Evolutionary conservation across 2,888 invertebrate species (phyloP).

Genomic region (Lasioglossum leucozonium): DNA sequence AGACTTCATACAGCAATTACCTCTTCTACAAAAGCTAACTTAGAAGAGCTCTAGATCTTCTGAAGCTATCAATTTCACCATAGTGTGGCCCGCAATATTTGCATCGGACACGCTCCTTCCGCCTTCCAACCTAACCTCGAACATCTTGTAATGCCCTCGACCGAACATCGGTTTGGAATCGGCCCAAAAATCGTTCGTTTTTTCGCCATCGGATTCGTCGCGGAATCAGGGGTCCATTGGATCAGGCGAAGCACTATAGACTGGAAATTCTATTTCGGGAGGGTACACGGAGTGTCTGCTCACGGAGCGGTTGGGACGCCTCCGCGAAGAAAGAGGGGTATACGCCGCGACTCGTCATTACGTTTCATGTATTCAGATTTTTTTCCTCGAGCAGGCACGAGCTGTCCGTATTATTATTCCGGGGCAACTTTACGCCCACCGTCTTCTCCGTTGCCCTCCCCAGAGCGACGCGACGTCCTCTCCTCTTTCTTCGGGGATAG

Average conservation of each 20-base stretch:
- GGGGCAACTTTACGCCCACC: constrained; percentile 82
- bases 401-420: constrained; percentile 83
- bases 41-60: too few relatives aligned
- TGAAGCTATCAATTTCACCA: too few relatives aligned
- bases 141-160: neutral
- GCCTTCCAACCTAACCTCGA: neutral
- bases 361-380: constrained; percentile 84
- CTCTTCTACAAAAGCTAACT: neutral
- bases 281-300: constrained; percentile 17
- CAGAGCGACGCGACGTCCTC: constrained; percentile 32
- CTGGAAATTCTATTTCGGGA: constrained; percentile 36
- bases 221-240: neutral
- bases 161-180: neutral
- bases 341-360: constrained; percentile 78
- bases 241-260: neutral
- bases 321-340: constrained; percentile 64
- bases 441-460: constrained; percentile 37
- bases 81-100: too few relatives aligned
- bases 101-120: neutral
- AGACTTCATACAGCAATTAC: neutral
- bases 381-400: constrained; percentile 77
- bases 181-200: neutral
- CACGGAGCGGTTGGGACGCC: constrained; percentile 7
- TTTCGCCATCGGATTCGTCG: neutral
- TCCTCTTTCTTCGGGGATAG: constrained; percentile 60